Evolutionary conservation across 2,113 vertebrate genomes (phyloP).

Genomic region (Cryptotis parvus): DNA sequence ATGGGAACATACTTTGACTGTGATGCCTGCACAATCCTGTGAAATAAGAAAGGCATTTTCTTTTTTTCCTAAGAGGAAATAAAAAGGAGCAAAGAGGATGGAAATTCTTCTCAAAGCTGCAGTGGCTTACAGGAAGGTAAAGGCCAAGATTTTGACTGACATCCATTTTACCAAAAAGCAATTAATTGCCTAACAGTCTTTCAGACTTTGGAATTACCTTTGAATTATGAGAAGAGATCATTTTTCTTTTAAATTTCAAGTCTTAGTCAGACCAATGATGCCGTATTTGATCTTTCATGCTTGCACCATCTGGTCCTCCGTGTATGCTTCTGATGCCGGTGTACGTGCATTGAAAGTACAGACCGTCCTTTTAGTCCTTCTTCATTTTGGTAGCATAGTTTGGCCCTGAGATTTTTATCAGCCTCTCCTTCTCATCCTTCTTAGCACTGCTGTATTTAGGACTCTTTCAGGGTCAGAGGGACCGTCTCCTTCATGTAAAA

Average conservation of each 20-base stretch:
- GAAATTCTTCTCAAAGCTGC: background rate
- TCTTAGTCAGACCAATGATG: too few relatives aligned
- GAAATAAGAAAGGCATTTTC: conserved; percentile 26
- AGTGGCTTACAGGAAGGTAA: background rate
- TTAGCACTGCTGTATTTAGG: too few relatives aligned
- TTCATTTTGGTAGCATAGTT: too few relatives aligned
- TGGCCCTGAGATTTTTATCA: too few relatives aligned
- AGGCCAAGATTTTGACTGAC: conserved; percentile 3
- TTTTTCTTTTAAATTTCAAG: conserved; percentile 29
- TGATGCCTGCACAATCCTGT: background rate
- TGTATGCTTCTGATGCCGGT: too few relatives aligned
- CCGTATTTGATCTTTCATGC: too few relatives aligned
- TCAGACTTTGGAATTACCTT: conserved; percentile 37
- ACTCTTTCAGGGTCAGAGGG: too few relatives aligned
- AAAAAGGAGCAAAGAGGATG: background rate
- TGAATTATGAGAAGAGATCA: conserved; percentile 22
- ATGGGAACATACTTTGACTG: conserved; percentile 32
- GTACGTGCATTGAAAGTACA: too few relatives aligned
- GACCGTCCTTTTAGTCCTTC: too few relatives aligned
- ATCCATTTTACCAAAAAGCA: background rate
- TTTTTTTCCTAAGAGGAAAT: background rate
- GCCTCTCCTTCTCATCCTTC: too few relatives aligned
- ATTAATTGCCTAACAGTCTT: background rate
- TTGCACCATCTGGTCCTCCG: too few relatives aligned
- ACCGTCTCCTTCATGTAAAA: too few relatives aligned